Evolutionary conservation across 2,113 vertebrate species (phyloP), one percentile per base, ranked within the genome.

Genomic region (Pluvianellus socialis): DNA sequence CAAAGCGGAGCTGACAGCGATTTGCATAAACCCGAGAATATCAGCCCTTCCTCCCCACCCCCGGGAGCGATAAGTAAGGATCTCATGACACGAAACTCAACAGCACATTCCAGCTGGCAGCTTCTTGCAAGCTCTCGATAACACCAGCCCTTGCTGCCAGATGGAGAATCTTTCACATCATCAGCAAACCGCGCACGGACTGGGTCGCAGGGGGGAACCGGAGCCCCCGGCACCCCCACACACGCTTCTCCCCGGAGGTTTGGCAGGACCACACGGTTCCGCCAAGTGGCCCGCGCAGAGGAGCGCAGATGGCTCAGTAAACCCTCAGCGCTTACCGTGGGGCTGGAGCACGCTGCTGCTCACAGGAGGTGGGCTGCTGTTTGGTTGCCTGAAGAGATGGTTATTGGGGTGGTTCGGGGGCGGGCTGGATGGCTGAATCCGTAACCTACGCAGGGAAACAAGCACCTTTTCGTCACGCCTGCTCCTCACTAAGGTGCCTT

Each of bases 381-480:
- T 99, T 84, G 99, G 98, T 28, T 99, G 99, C 96, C 99, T 99
- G 98, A 99, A 99, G 97, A 99, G 99, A 93, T 99, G 99, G 97
- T 99, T 99, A 98, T 97, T 99, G 92, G 99, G 99, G 97, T 99
- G 99, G 97, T 98, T 99, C 21, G 99, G 99, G 62, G 99, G 99
- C 10, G 99, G 99, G 94, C 99, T 99, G 91, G 99, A 99, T 55
- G 99, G 99, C 97, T 99, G 99, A 96, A 99, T 99, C 96, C 98
- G 99, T 98, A 99, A 99, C 98, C 99, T 99, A 86, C 0, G 40
- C 92, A 65, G 95, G 95, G 96, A 97, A 97, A 97, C 59, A 93
- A 86, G 82, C 83, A 68, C 30, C 93, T 82, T 35, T 11, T 49
- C 62, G 17, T 30, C 79, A 75, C 0, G 26, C 35, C 45, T 7